These are phyloP conservation scores for Isurus oxyrinchus DNA, from an alignment of 2,113 vertebrate genomes.

Conservation along the genomic window DNA sequence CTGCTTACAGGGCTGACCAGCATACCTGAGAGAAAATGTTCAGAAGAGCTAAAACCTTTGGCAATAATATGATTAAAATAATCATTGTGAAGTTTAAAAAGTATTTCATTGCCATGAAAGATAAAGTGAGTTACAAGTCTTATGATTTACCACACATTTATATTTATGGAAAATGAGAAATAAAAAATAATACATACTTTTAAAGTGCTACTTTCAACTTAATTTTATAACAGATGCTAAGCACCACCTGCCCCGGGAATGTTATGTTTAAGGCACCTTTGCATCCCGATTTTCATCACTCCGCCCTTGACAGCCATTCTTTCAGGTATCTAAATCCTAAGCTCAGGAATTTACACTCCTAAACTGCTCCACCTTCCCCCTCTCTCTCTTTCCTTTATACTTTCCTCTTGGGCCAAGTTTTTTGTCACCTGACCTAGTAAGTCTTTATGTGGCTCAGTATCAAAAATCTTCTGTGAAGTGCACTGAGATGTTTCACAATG, in stretches of 20 bases:
- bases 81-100: not conserved
- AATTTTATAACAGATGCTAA: not conserved
- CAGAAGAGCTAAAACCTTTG: not conserved
- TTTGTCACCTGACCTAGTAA: not conserved
- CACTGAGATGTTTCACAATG: not conserved
- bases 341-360: not conserved
- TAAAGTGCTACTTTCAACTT: not conserved
- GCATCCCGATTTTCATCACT: not conserved
- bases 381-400: not conserved
- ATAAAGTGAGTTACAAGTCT: not conserved
- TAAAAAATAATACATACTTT: not conserved
- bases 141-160: not conserved
- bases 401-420: not conserved
- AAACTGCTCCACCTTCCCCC: not conserved
- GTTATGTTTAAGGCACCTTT: not conserved
- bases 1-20: too few relatives aligned
- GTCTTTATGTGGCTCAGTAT: not conserved
- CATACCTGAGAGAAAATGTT: not conserved
- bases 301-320: not conserved
- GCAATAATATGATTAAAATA: not conserved
- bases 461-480: not conserved
- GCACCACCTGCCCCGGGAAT: not conserved
- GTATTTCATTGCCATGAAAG: not conserved
- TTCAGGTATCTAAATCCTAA: not conserved
- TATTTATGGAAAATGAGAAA: not conserved